phyloP scores from a whole-genome alignment of 1,140 invertebrate genomes.

The Drosophila orosa region DNA sequence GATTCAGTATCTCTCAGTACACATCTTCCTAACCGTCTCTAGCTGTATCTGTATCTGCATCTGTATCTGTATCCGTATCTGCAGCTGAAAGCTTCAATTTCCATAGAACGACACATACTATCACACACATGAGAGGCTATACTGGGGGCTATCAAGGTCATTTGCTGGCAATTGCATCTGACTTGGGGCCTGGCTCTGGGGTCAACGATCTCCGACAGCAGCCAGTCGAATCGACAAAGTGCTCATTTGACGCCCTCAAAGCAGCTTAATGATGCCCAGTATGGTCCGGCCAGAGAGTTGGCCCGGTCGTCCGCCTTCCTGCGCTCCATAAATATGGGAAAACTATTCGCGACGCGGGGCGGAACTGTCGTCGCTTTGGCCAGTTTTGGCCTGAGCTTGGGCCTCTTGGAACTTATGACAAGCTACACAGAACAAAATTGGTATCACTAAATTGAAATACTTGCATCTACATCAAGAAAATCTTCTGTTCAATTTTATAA shows the following conservation, averaged over 20 bases:
- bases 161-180: constrained; percentile 46
- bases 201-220: constrained; percentile 40
- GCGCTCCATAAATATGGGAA: constrained; percentile 52
- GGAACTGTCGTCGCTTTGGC: constrained; percentile 46
- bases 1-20: constrained; percentile 5
- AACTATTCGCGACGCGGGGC: constrained; percentile 41
- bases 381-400: constrained; percentile 34
- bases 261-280: constrained; percentile 62
- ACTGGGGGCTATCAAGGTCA: constrained; percentile 46
- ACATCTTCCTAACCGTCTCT: constrained; percentile 7
- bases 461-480: not conserved
- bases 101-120: constrained; percentile 1
- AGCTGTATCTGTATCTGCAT: constrained; percentile 2
- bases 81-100: constrained; percentile 22
- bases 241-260: constrained; percentile 43
- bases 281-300: constrained; percentile 31
- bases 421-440: not conserved
- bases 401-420: constrained; percentile 47
- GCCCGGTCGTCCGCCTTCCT: constrained; percentile 28
- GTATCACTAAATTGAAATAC: not conserved
- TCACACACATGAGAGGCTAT: not conserved
- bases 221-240: constrained; percentile 20
- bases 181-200: constrained; percentile 9
- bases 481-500: not conserved
- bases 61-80: constrained; percentile 8